A percentile compares a stretch with the other conserved stretches of the same genome.
Evolutionary conservation across 2,113 vertebrate species (phyloP).

Genomic region (Euleptes europaea): DNA sequence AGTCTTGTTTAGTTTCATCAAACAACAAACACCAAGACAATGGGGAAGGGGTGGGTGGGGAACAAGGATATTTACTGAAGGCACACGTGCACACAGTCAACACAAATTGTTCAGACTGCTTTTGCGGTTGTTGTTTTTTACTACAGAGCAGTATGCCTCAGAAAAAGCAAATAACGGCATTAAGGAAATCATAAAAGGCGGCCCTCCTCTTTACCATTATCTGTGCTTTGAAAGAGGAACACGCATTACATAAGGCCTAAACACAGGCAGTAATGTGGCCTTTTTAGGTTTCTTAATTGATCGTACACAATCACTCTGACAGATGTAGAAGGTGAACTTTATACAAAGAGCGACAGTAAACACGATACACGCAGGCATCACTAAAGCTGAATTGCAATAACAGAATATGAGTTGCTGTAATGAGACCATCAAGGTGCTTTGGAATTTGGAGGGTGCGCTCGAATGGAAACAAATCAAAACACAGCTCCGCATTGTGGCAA

Average conservation of each 20-base stretch:
- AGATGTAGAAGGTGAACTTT: slow-evolving; percentile 67
- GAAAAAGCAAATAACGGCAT: slow-evolving; percentile 40
- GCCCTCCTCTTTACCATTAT: slow-evolving; percentile 15
- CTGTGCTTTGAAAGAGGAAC: slow-evolving; percentile 43
- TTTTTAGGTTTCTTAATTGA: slow-evolving; percentile 50
- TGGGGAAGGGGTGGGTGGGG: not conserved
- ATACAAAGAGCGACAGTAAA: slow-evolving; percentile 59
- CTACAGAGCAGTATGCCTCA: slow-evolving; percentile 33
- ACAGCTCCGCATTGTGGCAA: no score
- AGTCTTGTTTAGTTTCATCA: slow-evolving; percentile 48
- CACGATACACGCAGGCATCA: slow-evolving; percentile 34
- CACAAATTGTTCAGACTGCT: slow-evolving; percentile 41
- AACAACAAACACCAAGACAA: slow-evolving; percentile 35
- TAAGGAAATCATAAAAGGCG: slow-evolving; percentile 56
- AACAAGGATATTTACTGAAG: slow-evolving; percentile 57
- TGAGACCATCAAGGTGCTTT: slow-evolving; percentile 39
- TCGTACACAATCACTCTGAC: slow-evolving; percentile 39
- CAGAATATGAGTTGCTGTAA: slow-evolving; percentile 35
- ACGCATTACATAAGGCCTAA: slow-evolving; percentile 45
- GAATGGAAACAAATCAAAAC: no score
- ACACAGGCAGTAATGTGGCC: slow-evolving; percentile 12
- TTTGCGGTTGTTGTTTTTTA: slow-evolving; percentile 36
- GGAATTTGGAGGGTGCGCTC: slow-evolving; percentile 7
- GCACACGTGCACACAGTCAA: not conserved
- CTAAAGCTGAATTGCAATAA: slow-evolving; percentile 38